Percentiles rank a stretch among this genome's conserved stretches.
These are phyloP conservation scores for Leptinotarsa haldemani DNA, from an alignment of 2,888 invertebrate genomes.

Conservation along the genomic window DNA sequence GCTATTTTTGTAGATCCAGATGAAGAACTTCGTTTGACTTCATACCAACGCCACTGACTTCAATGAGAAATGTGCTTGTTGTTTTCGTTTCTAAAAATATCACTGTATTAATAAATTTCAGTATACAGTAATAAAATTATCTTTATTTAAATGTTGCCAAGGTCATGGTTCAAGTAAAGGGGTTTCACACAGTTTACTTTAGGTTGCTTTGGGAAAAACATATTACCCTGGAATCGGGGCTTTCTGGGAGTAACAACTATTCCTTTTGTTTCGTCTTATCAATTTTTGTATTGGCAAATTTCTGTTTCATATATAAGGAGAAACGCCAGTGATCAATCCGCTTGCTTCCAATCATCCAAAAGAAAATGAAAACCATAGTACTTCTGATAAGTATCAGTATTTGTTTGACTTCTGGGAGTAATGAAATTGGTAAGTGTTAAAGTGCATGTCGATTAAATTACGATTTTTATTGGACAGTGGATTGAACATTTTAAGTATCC, in stretches of 20 bases:
- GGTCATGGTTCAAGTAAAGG: not conserved
- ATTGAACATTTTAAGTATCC: too few relatives aligned
- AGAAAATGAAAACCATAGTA: not conserved
- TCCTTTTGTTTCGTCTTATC: not conserved
- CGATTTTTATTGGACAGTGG: not conserved
- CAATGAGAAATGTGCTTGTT: too few relatives aligned
- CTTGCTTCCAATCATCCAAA: not conserved
- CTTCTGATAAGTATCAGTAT: not conserved
- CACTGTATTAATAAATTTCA: too few relatives aligned
- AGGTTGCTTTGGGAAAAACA: not conserved
- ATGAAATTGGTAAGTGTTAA: constrained; percentile 5
- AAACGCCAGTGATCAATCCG: not conserved
- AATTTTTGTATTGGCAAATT: not conserved
- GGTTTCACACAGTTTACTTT: not conserved
- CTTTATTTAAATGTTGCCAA: not conserved
- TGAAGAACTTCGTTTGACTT: too few relatives aligned
- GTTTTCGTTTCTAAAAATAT: too few relatives aligned
- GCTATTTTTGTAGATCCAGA: too few relatives aligned
- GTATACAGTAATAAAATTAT: too few relatives aligned
- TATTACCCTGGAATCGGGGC: not conserved
- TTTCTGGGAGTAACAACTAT: not conserved
- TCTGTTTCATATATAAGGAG: not conserved
- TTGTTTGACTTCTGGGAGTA: not conserved
- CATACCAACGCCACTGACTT: too few relatives aligned
- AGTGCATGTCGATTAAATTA: not conserved